These are phyloP conservation scores for Propithecus perrieri DNA, from an alignment of 2,797 vertebrate species.

Conservation along the genomic window DNA sequence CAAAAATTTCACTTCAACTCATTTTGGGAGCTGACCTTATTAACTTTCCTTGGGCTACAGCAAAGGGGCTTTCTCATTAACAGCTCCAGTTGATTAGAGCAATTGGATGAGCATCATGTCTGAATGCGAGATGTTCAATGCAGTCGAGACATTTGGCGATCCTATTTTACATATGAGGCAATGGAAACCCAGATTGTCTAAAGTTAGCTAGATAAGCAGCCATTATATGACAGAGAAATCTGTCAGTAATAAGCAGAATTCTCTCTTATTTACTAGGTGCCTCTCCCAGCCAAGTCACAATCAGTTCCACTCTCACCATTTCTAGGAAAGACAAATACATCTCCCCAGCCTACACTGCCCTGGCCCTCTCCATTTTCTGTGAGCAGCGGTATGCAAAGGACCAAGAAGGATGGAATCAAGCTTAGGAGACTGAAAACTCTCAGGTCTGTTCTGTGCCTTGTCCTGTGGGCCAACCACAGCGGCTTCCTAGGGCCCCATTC, in stretches of 20 bases:
- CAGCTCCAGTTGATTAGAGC: background rate
- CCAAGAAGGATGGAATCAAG: background rate
- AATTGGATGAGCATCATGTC: background rate
- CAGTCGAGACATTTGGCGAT: background rate
- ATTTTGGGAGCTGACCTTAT: background rate
- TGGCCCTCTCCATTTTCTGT: background rate
- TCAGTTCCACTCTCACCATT: background rate
- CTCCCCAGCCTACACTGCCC: no score
- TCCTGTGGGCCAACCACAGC: background rate
- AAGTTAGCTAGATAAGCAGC: background rate
- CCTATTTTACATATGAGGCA: background rate
- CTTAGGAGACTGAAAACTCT: background rate
- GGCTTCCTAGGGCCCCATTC: background rate
- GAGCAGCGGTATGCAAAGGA: background rate
- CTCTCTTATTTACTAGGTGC: background rate
- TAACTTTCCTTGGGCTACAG: background rate
- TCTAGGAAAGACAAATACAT: background rate
- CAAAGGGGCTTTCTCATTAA: background rate
- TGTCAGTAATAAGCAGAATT: background rate
- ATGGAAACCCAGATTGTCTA: background rate
- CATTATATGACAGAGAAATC: background rate
- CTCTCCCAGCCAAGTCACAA: background rate
- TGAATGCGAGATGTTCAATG: background rate
- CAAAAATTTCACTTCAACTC: slow-evolving; percentile 6
- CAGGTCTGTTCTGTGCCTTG: background rate